phyloP scores from a whole-genome alignment of 2,797 vertebrate species.

The Periparus ater region DNA sequence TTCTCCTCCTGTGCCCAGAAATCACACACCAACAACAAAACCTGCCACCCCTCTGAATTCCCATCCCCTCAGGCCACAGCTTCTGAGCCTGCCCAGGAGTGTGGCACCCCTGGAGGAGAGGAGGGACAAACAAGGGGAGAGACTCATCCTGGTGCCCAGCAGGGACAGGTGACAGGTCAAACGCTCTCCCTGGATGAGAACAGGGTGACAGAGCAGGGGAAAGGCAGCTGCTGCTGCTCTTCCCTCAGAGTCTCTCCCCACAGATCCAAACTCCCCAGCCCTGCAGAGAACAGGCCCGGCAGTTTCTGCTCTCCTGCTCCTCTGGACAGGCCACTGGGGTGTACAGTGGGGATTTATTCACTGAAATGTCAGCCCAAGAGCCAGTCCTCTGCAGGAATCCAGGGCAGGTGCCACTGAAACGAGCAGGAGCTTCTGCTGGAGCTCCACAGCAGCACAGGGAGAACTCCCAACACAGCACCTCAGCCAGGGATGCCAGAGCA shows the following conservation, averaged over 20 bases:
- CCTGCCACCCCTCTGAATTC: neutral
- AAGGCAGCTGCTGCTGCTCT: neutral
- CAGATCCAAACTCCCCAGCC: neutral
- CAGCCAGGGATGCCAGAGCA: neutral
- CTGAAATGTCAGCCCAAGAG: neutral
- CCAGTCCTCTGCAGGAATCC: neutral
- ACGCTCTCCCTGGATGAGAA: too few relatives aligned
- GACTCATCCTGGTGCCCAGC: neutral
- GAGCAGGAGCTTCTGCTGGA: neutral
- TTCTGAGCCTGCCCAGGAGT: neutral
- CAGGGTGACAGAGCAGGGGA: too few relatives aligned
- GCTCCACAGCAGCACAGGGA: neutral
- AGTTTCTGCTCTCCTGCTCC: neutral
- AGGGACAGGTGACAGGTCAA: too few relatives aligned
- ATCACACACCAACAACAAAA: neutral
- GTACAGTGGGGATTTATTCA: neutral
- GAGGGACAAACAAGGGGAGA: neutral
- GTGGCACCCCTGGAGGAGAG: neutral
- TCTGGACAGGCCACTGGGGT: neutral
- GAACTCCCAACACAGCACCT: accelerated
- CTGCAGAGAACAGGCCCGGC: neutral
- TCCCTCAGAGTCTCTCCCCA: neutral
- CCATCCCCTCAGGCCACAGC: neutral
- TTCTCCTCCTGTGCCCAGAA: neutral
- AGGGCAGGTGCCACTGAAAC: neutral